A percentile compares a stretch with the other conserved stretches of the same genome.
These are phyloP conservation scores for Hydropsyche betteni DNA, from an alignment of 2,888 invertebrate genomes.

Conservation along the genomic window DNA sequence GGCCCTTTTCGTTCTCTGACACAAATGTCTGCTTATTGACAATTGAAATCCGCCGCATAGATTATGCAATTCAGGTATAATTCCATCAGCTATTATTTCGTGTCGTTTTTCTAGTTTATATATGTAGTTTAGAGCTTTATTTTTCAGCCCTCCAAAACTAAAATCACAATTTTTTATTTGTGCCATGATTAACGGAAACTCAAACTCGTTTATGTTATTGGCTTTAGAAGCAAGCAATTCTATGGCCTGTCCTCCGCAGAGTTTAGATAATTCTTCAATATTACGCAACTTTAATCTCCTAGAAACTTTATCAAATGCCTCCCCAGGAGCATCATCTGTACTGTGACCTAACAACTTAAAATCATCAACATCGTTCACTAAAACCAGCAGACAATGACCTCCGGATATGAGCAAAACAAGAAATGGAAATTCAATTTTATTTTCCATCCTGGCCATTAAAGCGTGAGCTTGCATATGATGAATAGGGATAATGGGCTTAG, in stretches of 20 bases:
- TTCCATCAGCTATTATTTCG: conserved; percentile 70
- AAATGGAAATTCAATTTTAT: conserved; percentile 83
- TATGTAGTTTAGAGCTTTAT: conserved; percentile 67
- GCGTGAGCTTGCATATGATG: conserved; percentile 99
- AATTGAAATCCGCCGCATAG: conserved; percentile 88
- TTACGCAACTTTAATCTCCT: conserved; percentile 84
- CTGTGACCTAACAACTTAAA: conserved; percentile 83
- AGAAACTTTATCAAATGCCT: conserved; percentile 91
- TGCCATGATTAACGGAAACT: conserved; percentile 73
- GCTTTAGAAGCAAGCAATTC: conserved; percentile 80
- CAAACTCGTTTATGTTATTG: conserved; percentile 71
- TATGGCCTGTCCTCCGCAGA: conserved; percentile 87
- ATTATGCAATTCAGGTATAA: conserved; percentile 80
- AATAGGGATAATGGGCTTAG: conserved; percentile 90
- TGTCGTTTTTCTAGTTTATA: conserved; percentile 68
- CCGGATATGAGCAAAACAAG: conserved; percentile 91
- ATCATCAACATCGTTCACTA: conserved; percentile 77
- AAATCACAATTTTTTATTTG: conserved; percentile 81
- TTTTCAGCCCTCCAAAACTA: conserved; percentile 87
- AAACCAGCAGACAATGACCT: conserved; percentile 85
- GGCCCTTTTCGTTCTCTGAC: conserved; percentile 83
- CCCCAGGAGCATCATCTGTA: conserved; percentile 91
- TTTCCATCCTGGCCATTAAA: conserved; percentile 80
- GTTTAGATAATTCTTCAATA: conserved; percentile 74
- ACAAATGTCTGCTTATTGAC: conserved; percentile 79